These are phyloP conservation scores for Caprella mutica DNA, from an alignment of 2,888 invertebrate species.

Conservation along the genomic window DNA sequence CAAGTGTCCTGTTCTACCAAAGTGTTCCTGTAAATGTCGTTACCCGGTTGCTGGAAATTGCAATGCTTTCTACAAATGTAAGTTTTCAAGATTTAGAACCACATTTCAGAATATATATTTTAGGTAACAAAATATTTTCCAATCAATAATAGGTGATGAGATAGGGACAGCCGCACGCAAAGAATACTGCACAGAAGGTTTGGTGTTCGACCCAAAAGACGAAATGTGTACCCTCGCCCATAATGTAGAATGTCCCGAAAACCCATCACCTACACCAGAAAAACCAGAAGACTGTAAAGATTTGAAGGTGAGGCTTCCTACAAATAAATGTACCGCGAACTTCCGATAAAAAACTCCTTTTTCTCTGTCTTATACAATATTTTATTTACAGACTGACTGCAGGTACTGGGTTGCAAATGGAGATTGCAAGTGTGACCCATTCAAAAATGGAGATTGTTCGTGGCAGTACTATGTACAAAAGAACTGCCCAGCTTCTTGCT, in stretches of 20 bases:
- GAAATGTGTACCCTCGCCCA: constrained; percentile 32
- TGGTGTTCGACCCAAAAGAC: constrained; percentile 31
- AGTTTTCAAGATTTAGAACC: too few relatives aligned
- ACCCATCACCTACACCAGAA: constrained; percentile 10
- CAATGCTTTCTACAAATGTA: constrained; percentile 23
- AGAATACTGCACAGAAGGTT: constrained; percentile 26
- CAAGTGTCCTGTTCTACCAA: constrained; percentile 16
- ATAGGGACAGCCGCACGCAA: constrained; percentile 18
- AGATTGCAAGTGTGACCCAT: constrained; percentile 16
- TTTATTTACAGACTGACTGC: constrained; percentile 9
- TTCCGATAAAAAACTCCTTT: too few relatives aligned
- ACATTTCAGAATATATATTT: too few relatives aligned
- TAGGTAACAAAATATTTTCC: too few relatives aligned
- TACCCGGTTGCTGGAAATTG: constrained; percentile 17
- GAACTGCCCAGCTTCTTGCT: constrained; percentile 23
- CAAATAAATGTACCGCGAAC: too few relatives aligned
- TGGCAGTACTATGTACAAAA: constrained; percentile 18
- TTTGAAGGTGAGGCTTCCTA: not conserved
- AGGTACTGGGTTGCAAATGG: constrained; percentile 11
- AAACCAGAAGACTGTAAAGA: not conserved
- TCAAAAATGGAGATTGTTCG: constrained; percentile 10
- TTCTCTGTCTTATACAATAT: not conserved
- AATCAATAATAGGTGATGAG: constrained; percentile 14
- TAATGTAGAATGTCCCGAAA: constrained; percentile 30
- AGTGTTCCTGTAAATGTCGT: constrained; percentile 26